A percentile compares a stretch with the other conserved stretches of the same genome.
Conservation (phyloP, 2,888 invertebrate genomes). For the Hemistola chrysoprasaria region DNA sequence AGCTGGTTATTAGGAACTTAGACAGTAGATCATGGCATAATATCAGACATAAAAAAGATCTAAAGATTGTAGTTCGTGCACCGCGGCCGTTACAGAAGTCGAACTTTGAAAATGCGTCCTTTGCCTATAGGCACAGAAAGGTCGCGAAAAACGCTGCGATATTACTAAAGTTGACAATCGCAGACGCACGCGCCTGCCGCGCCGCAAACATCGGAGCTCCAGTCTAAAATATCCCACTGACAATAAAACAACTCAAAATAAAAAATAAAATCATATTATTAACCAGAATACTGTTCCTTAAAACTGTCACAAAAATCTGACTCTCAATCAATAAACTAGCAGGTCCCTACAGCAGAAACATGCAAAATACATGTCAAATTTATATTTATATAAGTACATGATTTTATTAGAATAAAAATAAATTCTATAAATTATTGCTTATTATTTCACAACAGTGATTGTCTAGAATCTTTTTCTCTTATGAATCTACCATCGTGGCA, state of each 20-base stretch:
- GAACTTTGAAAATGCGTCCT: too few species aligned
- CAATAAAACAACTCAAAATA: conserved; percentile 23
- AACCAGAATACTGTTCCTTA: conserved; percentile 73
- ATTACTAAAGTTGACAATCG: too few species aligned
- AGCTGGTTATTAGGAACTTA: neutral
- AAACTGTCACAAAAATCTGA: conserved; percentile 58
- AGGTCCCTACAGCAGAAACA: conserved; percentile 71
- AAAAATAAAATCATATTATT: conserved; percentile 29
- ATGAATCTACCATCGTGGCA: conserved; percentile 74
- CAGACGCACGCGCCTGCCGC: too few species aligned
- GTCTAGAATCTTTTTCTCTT: conserved; percentile 62
- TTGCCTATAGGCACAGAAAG: too few species aligned
- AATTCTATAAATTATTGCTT: conserved; percentile 33
- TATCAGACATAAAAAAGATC: too few species aligned
- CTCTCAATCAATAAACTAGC: conserved; percentile 55
- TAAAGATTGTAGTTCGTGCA: too few species aligned
- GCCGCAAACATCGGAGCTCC: too few species aligned
- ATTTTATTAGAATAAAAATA: conserved; percentile 46
- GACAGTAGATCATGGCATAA: neutral
- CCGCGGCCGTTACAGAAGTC: too few species aligned
- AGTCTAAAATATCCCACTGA: too few species aligned
- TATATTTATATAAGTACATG: conserved; percentile 67
- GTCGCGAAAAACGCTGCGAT: too few species aligned
- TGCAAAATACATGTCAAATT: conserved; percentile 54
- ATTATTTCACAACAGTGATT: conserved; percentile 37